Evolutionary conservation across 2,888 invertebrate genomes (phyloP), one percentile per base, ranked within the genome.

Genomic region (Nomada flava): DNA sequence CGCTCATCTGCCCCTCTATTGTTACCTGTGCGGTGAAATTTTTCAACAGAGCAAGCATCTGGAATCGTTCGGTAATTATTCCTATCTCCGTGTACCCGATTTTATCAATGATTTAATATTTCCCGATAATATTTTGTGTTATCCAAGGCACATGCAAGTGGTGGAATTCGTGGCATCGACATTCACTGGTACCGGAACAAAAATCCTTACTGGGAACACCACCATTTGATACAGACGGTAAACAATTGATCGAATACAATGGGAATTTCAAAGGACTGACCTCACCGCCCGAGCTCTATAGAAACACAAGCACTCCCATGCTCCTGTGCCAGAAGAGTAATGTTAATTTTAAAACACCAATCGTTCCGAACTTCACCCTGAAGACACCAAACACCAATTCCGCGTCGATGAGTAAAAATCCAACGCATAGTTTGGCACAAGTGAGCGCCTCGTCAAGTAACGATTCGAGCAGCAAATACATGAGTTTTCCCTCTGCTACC

Each of bases 241-340:
- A 67, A 9, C 69, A 23, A 18, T 83, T 71, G 9, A 72, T 83
- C 23, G 82, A 84, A 18, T 79, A 75, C 62, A 88, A 82, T 70
- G 68, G 65, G 2, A 85, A 88, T 42, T 89, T 88, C 13, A 76
- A 50, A 1, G 81, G 72, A 20, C 70, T 90, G 47, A 87, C 83
- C 0, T 90, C 91, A 13, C 90, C 91, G 0, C 91, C 90, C 4
- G 91, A 89, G 69, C 84, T 92, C 5, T 83, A 88, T n/a, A 85
- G 92, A 47, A 88, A 89, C 36, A 92, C 92, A 9, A 92, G 92
- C 65, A 92, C 92, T 0, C 92, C 92, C 1, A 90, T 92, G 89
- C 79, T 87, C 4, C 11, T 88, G 3, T 72, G 76, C 1, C 64
- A 83, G 9, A 89, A 87, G 26, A 23, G 42, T 0, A 82, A 69